These are phyloP conservation scores for Drosophila mimica DNA, from an alignment of 2,888 invertebrate genomes.

Conservation along the genomic window DNA sequence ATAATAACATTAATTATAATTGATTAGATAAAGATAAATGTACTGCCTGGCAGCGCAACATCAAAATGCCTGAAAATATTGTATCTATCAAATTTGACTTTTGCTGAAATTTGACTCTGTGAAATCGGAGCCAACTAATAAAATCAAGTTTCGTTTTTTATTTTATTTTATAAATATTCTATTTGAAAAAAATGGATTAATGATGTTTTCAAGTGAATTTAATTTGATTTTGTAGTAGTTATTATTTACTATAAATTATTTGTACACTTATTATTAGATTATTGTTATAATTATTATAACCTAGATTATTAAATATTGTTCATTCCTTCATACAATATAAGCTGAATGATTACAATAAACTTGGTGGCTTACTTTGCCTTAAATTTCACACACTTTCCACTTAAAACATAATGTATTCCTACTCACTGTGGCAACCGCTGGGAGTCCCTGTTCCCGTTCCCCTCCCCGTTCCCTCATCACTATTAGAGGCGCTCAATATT, in stretches of 20 bases:
- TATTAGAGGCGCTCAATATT: slow-evolving; percentile 59
- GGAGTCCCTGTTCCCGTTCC: not conserved
- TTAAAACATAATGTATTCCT: slow-evolving; percentile 20
- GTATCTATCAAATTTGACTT: too few species aligned
- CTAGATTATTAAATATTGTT: not conserved
- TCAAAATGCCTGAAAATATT: too few species aligned
- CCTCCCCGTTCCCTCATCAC: not conserved
- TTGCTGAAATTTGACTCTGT: too few species aligned
- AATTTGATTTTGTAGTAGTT: not conserved
- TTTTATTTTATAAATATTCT: too few species aligned
- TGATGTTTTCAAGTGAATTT: not conserved
- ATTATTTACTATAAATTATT: not conserved
- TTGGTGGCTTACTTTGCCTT: not conserved
- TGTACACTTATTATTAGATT: not conserved
- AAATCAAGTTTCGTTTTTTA: too few species aligned
- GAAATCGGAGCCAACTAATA: too few species aligned
- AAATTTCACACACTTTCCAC: slow-evolving; percentile 3
- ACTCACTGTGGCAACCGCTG: not conserved
- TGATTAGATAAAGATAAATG: too few species aligned
- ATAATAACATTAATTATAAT: too few species aligned
- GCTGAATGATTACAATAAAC: not conserved
- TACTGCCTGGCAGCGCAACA: too few species aligned
- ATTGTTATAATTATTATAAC: too few species aligned
- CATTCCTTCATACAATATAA: not conserved
- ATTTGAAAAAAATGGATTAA: too few species aligned